phyloP scores from a whole-genome alignment of 2,113 vertebrate species.

The Grallaria varia region DNA sequence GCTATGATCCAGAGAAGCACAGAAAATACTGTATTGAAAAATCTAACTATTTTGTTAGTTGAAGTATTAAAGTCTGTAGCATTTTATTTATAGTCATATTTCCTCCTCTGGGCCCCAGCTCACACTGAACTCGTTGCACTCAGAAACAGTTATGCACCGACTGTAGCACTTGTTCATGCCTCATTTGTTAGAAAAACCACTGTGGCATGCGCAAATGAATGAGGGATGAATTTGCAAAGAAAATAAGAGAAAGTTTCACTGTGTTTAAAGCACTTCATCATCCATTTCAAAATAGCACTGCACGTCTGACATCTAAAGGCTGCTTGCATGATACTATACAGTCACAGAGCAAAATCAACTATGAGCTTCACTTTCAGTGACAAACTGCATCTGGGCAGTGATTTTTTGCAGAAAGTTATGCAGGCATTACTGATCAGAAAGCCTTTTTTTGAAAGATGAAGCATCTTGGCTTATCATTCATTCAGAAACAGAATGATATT shows the following conservation, averaged over 20 bases:
- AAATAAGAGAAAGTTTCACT: neutral
- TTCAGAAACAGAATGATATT: neutral
- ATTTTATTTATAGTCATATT: neutral
- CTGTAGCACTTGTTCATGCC: neutral
- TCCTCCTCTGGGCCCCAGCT: neutral
- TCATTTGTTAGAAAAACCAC: neutral
- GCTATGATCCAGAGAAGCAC: neutral
- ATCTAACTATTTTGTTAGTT: rapidly evolving
- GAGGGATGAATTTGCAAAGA: neutral
- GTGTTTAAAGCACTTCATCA: neutral
- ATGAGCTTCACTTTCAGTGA: neutral
- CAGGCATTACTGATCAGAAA: neutral
- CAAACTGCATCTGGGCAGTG: neutral
- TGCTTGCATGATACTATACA: neutral
- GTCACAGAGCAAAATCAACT: neutral
- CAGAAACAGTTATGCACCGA: neutral
- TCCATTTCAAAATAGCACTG: neutral
- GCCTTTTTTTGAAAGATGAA: neutral
- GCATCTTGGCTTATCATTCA: neutral
- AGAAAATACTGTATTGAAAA: neutral
- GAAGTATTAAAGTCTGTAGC: neutral
- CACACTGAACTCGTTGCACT: neutral
- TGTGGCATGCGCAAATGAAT: neutral
- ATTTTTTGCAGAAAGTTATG: neutral
- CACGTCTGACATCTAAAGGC: neutral